Evolutionary conservation across 2,113 vertebrate species (phyloP).

Genomic region (Macrotus californicus): DNA sequence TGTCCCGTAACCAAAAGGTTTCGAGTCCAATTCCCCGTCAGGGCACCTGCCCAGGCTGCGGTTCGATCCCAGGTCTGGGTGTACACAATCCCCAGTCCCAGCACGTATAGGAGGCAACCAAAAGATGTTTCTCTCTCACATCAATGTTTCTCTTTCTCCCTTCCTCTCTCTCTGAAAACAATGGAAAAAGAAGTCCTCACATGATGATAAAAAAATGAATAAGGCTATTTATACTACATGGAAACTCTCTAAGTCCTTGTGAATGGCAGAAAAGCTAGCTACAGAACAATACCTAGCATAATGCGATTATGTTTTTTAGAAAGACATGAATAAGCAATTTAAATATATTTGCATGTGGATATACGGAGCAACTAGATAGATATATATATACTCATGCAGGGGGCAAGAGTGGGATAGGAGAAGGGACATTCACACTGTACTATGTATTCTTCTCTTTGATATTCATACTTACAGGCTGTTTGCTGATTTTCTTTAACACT

Average conservation of each 20-base stretch:
- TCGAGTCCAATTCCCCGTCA: too few species aligned
- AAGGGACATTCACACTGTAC: background rate
- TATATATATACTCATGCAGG: accelerated
- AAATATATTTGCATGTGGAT: background rate
- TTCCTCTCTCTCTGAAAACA: too few species aligned
- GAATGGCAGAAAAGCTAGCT: background rate
- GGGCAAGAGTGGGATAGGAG: background rate
- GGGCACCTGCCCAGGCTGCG: too few species aligned
- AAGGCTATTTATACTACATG: background rate
- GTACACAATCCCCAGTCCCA: too few species aligned
- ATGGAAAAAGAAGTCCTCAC: too few species aligned
- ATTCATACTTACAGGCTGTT: background rate
- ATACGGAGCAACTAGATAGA: background rate
- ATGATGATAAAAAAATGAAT: too few species aligned
- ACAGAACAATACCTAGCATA: background rate
- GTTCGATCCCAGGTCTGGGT: too few species aligned
- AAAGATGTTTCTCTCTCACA: too few species aligned
- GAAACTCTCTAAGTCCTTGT: background rate
- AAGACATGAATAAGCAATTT: background rate
- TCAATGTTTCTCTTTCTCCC: too few species aligned
- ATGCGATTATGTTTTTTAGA: background rate
- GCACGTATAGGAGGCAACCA: too few species aligned
- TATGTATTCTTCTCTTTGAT: background rate
- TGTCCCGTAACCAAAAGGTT: too few species aligned
- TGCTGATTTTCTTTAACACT: background rate